Conservation (phyloP, 1,140 invertebrate species). For the Drosophila saltans region DNA sequence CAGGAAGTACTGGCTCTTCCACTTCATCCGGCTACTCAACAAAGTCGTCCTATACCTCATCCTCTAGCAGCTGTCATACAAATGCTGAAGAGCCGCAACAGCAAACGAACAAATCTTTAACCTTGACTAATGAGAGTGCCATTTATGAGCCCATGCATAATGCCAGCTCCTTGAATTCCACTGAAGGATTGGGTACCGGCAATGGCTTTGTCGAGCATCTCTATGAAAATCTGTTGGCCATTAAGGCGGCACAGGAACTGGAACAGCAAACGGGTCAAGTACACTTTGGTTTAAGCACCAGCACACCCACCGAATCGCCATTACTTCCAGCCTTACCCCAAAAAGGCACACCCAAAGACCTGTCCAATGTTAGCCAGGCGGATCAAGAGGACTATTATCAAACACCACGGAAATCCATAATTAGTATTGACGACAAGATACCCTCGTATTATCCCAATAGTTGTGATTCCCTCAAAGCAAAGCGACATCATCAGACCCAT, state of each 20-base stretch:
- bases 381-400: conserved; percentile 73
- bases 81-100: conserved; percentile 59
- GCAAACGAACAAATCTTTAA: conserved; percentile 1
- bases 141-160: conserved; percentile 72
- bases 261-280: conserved; percentile 39
- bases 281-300: conserved; percentile 60
- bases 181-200: conserved; percentile 13
- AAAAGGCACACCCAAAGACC: conserved; percentile 41
- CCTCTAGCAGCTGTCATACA: conserved; percentile 60
- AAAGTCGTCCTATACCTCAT: conserved; percentile 70
- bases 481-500: conserved; percentile 60
- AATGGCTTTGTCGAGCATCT: conserved; percentile 68
- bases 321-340: conserved; percentile 58
- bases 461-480: conserved; percentile 73
- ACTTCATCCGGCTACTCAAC: conserved; percentile 79
- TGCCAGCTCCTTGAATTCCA: conserved; percentile 43
- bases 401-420: conserved; percentile 75
- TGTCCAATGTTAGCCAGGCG: conserved; percentile 5
- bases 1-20: conserved; percentile 40
- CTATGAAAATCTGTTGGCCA: conserved; percentile 72
- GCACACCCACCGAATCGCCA: conserved; percentile 78
- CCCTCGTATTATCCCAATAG: conserved; percentile 82
- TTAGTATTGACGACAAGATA: conserved; percentile 79
- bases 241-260: conserved; percentile 74
- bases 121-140: conserved; percentile 58